Evolutionary conservation across 2,113 vertebrate genomes (phyloP).

Genomic region (Corythornis vintsioides): DNA sequence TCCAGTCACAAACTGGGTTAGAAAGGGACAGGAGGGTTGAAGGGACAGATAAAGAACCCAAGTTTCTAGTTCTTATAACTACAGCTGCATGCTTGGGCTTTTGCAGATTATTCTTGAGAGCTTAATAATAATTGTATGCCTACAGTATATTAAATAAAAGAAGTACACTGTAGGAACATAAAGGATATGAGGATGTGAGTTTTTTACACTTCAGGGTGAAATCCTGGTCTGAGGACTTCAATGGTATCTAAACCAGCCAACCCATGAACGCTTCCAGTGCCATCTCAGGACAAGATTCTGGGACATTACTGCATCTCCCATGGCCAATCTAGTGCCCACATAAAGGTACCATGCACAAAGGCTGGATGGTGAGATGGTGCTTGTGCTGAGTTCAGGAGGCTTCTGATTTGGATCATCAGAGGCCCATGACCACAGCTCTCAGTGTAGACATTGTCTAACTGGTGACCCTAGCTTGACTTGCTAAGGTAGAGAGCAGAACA

Average conservation of each 20-base stretch:
- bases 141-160: background rate
- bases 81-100: background rate
- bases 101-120: background rate
- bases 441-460: background rate
- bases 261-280: background rate
- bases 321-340: background rate
- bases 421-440: background rate
- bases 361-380: rapidly evolving
- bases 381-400: background rate
- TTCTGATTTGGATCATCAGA: background rate
- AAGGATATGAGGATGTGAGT: background rate
- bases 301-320: background rate
- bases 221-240: background rate
- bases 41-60: background rate
- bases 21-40: background rate
- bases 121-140: background rate
- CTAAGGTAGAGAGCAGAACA: background rate
- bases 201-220: background rate
- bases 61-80: background rate
- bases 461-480: background rate
- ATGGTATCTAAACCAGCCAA: background rate
- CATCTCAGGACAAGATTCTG: background rate
- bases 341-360: background rate
- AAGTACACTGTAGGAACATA: background rate
- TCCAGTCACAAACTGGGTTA: background rate